Conservation (phyloP, 2,797 vertebrate genomes). For the Peromyscus attwateri region DNA sequence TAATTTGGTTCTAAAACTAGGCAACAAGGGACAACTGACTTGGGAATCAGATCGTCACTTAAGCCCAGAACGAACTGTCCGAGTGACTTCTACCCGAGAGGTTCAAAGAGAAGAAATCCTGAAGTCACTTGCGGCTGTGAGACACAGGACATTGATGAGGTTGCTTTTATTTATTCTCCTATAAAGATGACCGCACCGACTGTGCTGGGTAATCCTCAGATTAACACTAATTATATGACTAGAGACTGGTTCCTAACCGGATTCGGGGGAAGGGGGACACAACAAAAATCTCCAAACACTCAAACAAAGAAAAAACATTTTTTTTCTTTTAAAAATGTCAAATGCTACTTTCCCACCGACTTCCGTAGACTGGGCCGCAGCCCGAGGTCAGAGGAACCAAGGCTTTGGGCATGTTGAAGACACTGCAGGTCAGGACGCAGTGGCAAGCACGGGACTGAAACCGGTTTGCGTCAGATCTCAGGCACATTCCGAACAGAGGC, state of each 20-base stretch:
- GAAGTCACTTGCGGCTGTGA: constrained; percentile 45
- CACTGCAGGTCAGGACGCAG: background rate
- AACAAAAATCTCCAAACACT: constrained; percentile 71
- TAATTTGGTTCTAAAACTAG: constrained; percentile 62
- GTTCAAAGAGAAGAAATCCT: background rate
- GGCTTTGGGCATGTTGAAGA: constrained; percentile 63
- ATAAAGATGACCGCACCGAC: constrained; percentile 72
- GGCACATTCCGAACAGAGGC: constrained; percentile 42
- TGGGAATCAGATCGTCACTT: constrained; percentile 45
- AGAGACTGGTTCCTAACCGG: constrained; percentile 78
- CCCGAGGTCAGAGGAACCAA: constrained; percentile 64
- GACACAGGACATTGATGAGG: constrained; percentile 56
- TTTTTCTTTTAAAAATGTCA: constrained; percentile 51
- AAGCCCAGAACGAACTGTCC: constrained; percentile 38
- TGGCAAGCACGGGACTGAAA: constrained; percentile 49
- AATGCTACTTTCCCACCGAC: constrained; percentile 64
- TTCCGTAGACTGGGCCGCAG: constrained; percentile 60
- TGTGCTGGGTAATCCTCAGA: constrained; percentile 65
- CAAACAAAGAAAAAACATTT: constrained; percentile 66
- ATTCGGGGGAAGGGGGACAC: constrained; percentile 64
- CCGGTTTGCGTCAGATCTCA: constrained; percentile 7
- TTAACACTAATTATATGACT: constrained; percentile 83
- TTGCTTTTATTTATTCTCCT: constrained; percentile 84
- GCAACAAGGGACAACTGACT: constrained; percentile 3
- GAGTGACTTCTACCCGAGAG: constrained; percentile 7